phyloP scores from a whole-genome alignment of 2,797 vertebrate genomes.

The Trichosurus vulpecula region DNA sequence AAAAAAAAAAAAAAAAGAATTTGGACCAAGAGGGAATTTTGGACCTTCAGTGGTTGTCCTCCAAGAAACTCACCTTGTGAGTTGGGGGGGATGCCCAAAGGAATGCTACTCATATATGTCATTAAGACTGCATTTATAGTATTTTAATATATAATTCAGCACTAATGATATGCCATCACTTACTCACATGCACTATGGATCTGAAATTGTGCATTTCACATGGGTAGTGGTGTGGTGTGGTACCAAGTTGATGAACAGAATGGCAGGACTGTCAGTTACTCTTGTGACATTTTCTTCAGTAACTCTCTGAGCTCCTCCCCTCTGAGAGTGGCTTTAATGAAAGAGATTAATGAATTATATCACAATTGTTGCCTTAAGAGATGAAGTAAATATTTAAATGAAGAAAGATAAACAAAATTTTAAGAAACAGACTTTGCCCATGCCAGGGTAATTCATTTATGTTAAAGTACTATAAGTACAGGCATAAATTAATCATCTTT shows the following conservation, averaged over 20 bases:
- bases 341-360: neutral
- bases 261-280: neutral
- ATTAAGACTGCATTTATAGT: neutral
- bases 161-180: neutral
- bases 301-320: neutral
- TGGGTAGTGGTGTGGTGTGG: neutral
- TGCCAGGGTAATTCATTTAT: neutral
- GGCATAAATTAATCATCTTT: too few species aligned
- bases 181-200: neutral
- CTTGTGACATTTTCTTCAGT: too few species aligned
- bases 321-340: neutral
- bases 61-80: neutral
- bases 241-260: neutral
- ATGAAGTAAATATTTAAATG: neutral
- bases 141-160: neutral
- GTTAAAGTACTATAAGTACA: too few species aligned
- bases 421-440: neutral
- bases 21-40: neutral
- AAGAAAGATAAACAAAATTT: neutral
- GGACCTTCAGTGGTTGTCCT: neutral
- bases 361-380: neutral
- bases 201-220: neutral
- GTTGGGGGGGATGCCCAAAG: neutral
- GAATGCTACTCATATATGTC: neutral
- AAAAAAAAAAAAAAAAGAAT: too few species aligned